Evolutionary conservation across 2,888 invertebrate genomes (phyloP), one percentile per base, ranked within the genome.

Genomic region (Smittia aterrima): DNA sequence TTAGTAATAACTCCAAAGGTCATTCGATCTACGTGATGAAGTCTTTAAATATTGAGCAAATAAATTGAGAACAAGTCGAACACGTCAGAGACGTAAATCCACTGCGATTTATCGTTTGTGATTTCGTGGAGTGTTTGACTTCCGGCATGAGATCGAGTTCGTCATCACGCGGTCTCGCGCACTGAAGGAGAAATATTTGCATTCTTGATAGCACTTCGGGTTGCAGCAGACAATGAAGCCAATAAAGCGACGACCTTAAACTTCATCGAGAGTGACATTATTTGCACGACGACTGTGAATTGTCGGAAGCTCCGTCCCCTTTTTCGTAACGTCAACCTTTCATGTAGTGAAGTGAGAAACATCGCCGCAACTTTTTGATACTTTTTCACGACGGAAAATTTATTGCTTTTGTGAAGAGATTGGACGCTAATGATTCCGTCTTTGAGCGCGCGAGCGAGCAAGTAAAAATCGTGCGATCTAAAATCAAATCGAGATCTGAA

Each of bases 161-260:
- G 58, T 58, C 58, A 58, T 20, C 11, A 47, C 58, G 22, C 13
- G 13, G 6, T 38, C 38, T 38, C 38, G 9, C 6, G 58, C 18
- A 4, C 16, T 47, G 22, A 38, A 38, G 38, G 13, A 22, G 22
- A 58, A 6, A 20, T 11, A 58, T 58, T 58, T 58, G 58, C 58
- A 58, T 47, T 47, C 32, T 47, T 16, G 47, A 22, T 58, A 18
- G 58, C 22, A 58, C 18, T n/a, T 22, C 58, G 22, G 3, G 47
- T 47, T n/a, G 47, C 22, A 20, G 58, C 16, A 13, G 16, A 64
- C 25, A 64, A 25, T 64, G 22, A 27, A 24, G 27, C 64, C 9
- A 64, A 27, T 64, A 64, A 64, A 27, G 27, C n/a, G n/a, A 2
- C 27, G 27, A 64, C 64, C 64, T 64, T 64, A 27, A 24, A 64